Base-by-base conservation (phyloP, 2,113 vertebrate genomes). In the Mesembrinibis cayennensis region DNA sequence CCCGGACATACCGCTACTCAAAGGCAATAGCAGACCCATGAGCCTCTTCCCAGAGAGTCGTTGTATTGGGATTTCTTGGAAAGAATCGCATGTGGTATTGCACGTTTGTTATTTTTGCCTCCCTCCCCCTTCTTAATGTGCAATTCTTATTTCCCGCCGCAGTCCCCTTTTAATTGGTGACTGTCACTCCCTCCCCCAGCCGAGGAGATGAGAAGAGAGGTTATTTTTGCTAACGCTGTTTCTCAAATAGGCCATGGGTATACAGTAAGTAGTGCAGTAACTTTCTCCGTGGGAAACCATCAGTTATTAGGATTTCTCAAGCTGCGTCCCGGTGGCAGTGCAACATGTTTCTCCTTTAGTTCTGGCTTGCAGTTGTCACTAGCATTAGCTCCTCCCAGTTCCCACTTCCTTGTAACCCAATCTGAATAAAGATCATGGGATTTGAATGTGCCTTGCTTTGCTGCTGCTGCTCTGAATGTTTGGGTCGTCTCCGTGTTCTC, bases 341-440 rank as follows among this genome's bases (percentile, higher is more conserved):
- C 90, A 95, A 89, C 90, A 58, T 95, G 62, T 96, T 95, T 89
- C 91, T 78, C 52, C 89, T 84, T 92, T n/a, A 63, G 77, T 92
- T 85, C 66, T 96, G 95, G 86, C 72, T 91, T 78, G 79, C 79
- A 95, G 77, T 97, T 97, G 84, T 94, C 94, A 73, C 66, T 44
- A 47, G 56, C 65, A 20, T 72, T 80, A 50, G 59, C 81, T 96
- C 97, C 96, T 97, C 74, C 95, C 91, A 69, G 58, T 88, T 95
- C 81, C 62, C 93, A 71, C 91, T 97, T 97, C 84, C 70, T 93
- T 86, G 86, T 78, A 98, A 96, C 91, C 96, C 94, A 96, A 90
- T 93, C 96, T 97, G 89, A 96, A 93, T 93, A 76, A 88, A 90
- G 88, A 77, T 69, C 95, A 70, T 95, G 94, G 91, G 95, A 55